phyloP scores from a whole-genome alignment of 2,113 vertebrate species.

The Ammodramus savannarum region DNA sequence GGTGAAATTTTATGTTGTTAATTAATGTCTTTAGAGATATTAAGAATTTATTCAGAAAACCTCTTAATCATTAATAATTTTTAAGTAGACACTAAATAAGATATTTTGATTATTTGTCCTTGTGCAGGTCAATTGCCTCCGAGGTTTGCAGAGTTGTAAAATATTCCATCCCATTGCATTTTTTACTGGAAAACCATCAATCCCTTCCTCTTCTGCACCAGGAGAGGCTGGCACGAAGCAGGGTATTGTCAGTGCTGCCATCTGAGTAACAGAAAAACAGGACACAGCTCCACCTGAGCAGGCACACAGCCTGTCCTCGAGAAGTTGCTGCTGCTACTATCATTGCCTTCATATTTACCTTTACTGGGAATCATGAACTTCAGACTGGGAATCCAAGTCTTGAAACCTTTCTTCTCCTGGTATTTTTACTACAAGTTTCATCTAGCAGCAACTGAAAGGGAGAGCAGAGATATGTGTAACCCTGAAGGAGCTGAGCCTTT shows the following conservation, averaged over 20 bases:
- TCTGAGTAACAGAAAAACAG: rapidly evolving
- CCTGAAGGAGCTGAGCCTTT: neutral
- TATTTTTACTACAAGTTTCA: neutral
- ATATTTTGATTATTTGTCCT: neutral
- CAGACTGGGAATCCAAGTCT: neutral
- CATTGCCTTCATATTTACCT: neutral
- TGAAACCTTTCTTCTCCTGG: neutral
- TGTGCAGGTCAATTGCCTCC: neutral
- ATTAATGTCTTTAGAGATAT: neutral
- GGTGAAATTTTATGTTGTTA: neutral
- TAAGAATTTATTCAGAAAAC: neutral
- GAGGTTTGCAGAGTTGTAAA: neutral
- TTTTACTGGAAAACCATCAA: neutral
- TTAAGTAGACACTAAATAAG: neutral
- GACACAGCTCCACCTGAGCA: neutral
- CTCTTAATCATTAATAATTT: neutral
- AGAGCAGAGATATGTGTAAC: neutral
- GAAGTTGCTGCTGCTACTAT: rapidly evolving
- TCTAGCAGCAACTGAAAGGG: neutral
- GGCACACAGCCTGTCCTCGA: neutral
- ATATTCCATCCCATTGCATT: neutral
- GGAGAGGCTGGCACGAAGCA: neutral
- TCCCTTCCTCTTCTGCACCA: rapidly evolving
- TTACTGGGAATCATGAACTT: neutral
- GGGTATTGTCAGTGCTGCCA: neutral